Conservation (phyloP, 1,140 invertebrate genomes). For the Bradynema listronoti region DNA sequence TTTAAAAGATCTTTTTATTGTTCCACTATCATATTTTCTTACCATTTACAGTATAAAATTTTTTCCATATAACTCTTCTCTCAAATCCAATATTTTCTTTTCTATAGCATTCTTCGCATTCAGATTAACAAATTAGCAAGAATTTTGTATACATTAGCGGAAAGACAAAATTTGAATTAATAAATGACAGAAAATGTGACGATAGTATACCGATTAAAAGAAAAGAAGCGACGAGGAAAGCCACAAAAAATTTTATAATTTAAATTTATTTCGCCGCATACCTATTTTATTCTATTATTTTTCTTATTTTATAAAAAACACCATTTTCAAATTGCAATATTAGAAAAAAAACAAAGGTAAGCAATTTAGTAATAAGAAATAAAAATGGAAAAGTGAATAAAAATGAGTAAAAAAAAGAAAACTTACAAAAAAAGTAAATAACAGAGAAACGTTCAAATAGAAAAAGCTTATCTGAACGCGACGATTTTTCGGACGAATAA, state of each 20-base stretch:
- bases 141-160: neutral
- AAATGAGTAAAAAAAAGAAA: too few relatives aligned
- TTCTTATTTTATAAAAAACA: too few relatives aligned
- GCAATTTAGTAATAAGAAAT: too few relatives aligned
- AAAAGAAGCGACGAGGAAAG: neutral
- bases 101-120: neutral
- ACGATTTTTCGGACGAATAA: neutral
- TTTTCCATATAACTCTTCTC: too few relatives aligned
- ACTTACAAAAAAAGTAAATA: too few relatives aligned
- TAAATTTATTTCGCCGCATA: neutral
- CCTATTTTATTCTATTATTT: neutral
- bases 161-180: neutral
- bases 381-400: too few relatives aligned
- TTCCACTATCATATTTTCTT: neutral
- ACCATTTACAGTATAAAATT: neutral
- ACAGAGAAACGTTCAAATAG: neutral
- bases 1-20: neutral
- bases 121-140: neutral
- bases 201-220: neutral
- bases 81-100: neutral
- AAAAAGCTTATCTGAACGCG: constrained; percentile 1
- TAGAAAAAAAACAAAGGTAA: too few relatives aligned
- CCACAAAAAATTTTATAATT: neutral
- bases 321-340: too few relatives aligned
- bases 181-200: neutral